Conservation (phyloP, 2,888 invertebrate species). For the Philereme transversata region DNA sequence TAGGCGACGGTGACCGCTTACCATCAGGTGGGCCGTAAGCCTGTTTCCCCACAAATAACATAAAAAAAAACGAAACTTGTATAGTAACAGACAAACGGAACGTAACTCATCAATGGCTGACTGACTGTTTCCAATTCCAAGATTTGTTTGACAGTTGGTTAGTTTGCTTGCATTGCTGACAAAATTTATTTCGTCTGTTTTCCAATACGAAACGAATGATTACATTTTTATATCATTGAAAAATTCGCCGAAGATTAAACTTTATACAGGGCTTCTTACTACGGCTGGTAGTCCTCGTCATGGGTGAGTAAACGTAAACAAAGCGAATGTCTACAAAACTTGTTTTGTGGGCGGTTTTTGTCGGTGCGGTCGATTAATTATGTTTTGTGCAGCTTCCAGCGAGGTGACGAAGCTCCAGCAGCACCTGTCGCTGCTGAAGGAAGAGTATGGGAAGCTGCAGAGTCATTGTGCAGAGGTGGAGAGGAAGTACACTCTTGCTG, state of each 20-base stretch:
- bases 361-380: conserved; percentile 48
- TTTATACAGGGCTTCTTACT: conserved; percentile 46
- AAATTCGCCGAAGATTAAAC: conserved; percentile 44
- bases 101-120: background rate
- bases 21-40: too few species aligned
- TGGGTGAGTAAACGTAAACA: conserved; percentile 68
- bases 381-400: conserved; percentile 79
- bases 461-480: conserved; percentile 91
- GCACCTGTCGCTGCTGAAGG: conserved; percentile 92
- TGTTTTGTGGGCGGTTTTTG: conserved; percentile 73
- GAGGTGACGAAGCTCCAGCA: conserved; percentile 90
- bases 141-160: conserved; percentile 25
- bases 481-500: conserved; percentile 91
- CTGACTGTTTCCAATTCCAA: background rate
- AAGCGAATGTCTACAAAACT: conserved; percentile 43
- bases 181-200: conserved; percentile 46
- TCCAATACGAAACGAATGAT: conserved; percentile 45
- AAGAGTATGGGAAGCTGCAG: conserved; percentile 96
- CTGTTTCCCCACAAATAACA: too few species aligned
- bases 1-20: too few species aligned
- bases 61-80: too few species aligned
- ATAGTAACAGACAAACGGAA: background rate
- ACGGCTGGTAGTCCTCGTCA: conserved; percentile 53
- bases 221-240: conserved; percentile 48
- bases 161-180: conserved; percentile 35